phyloP scores from a whole-genome alignment of 2,113 vertebrate species.

The Phaethornis superciliosus region DNA sequence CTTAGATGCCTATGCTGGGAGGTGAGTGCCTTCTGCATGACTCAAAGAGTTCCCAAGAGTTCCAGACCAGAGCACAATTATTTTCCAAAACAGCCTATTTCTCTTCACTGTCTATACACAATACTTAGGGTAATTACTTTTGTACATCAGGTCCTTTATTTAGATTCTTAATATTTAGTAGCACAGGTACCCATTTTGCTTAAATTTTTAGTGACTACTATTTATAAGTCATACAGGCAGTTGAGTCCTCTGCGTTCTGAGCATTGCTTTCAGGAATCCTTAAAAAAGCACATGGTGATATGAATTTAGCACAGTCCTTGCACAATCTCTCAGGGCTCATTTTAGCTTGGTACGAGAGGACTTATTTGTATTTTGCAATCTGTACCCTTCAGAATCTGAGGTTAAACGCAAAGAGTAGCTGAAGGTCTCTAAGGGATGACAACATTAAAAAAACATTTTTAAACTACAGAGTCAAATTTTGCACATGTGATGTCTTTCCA shows the following conservation, averaged over 20 bases:
- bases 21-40: slow-evolving; percentile 38
- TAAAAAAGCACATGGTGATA: not conserved
- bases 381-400: slow-evolving; percentile 1
- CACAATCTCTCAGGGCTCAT: not conserved
- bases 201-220: not conserved
- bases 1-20: not conserved
- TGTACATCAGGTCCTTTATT: not conserved
- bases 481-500: not conserved
- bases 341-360: slow-evolving; percentile 14
- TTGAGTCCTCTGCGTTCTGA: not conserved
- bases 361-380: not conserved
- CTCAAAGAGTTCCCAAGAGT: not conserved
- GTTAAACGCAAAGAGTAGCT: not conserved
- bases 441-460: not conserved
- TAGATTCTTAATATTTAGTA: not conserved
- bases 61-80: not conserved
- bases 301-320: not conserved
- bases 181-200: not conserved
- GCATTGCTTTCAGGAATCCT: slow-evolving; percentile 19
- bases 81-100: not conserved
- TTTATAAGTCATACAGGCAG: not conserved
- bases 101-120: not conserved
- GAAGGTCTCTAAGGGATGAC: not conserved
- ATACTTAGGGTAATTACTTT: not conserved
- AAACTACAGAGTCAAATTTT: not conserved